Evolutionary conservation across 2,888 invertebrate genomes (phyloP).

Genomic region (Andrena bucephala): DNA sequence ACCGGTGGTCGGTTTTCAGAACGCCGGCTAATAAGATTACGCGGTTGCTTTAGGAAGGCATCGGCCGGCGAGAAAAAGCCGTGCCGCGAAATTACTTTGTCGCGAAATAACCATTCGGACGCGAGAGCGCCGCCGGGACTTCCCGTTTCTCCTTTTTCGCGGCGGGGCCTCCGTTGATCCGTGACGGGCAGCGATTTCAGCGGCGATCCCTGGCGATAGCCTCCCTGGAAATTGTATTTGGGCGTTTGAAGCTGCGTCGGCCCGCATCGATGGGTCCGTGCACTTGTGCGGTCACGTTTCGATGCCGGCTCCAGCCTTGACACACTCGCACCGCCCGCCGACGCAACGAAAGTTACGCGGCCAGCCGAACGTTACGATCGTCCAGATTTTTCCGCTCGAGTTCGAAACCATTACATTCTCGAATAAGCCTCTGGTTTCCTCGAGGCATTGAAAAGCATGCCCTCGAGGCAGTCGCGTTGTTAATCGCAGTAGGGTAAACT

Average conservation of each 20-base stretch:
- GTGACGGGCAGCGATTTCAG: conserved; percentile 54
- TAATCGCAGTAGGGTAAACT: no score
- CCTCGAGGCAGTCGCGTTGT: background rate
- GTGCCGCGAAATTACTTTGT: conserved; percentile 51
- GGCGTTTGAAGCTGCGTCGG: background rate
- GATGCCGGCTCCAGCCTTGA: conserved; percentile 58
- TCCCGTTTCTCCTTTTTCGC: conserved; percentile 63
- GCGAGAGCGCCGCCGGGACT: conserved; percentile 46
- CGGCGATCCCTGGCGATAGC: conserved; percentile 30
- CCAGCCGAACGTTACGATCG: conserved; percentile 19
- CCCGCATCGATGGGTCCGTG: background rate
- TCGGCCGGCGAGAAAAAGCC: conserved; percentile 35
- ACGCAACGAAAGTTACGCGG: conserved; percentile 47
- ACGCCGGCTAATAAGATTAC: conserved; percentile 55
- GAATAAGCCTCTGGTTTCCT: background rate
- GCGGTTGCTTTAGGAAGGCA: conserved; percentile 44
- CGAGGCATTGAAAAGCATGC: background rate
- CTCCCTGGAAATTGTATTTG: background rate
- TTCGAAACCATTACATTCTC: background rate
- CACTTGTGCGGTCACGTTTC: conserved; percentile 40
- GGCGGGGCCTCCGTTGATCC: conserved; percentile 28
- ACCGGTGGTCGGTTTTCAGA: conserved; percentile 23
- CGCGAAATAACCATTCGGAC: conserved; percentile 49
- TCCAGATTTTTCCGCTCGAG: conserved; percentile 15
- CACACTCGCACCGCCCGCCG: conserved; percentile 48